These are phyloP conservation scores for Pachyseris speciosa DNA, from an alignment of 64 coral and sea anemone species.

Conservation along the genomic window DNA sequence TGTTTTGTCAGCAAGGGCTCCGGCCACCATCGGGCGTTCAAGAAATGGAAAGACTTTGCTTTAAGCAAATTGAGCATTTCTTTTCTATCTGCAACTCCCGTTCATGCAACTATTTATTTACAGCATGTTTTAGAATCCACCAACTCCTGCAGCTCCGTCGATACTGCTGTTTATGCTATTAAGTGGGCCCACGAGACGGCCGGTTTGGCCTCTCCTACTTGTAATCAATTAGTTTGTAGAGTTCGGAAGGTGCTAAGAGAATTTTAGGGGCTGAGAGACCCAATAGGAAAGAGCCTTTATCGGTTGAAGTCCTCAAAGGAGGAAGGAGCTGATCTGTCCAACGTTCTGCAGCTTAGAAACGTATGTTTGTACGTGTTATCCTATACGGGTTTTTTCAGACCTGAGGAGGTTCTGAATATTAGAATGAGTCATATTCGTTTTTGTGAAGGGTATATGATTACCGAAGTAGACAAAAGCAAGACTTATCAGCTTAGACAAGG, in stretches of 20 bases:
- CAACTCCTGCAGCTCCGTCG: conserved; percentile 27
- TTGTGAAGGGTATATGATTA: conserved; percentile 24
- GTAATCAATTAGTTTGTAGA: background rate
- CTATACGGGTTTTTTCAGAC: conserved; percentile 25
- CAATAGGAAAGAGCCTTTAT: conserved; percentile 67
- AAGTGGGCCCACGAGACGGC: conserved; percentile 37
- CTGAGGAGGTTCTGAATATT: conserved; percentile 34
- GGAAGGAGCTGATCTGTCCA: background rate
- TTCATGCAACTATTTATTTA: conserved; percentile 50
- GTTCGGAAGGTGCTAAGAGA: conserved; percentile 11
- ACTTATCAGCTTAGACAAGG: conserved; percentile 55
- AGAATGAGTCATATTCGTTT: conserved; percentile 60
- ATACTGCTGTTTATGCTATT: conserved; percentile 36
- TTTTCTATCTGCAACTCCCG: conserved; percentile 14
- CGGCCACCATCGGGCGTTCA: background rate
- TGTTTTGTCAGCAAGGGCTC: too few species aligned
- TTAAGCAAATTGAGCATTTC: background rate
- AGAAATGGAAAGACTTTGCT: background rate
- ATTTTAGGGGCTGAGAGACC: background rate
- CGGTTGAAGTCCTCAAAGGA: conserved; percentile 13
- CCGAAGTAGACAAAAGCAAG: conserved; percentile 61
- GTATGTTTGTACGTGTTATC: conserved; percentile 29
- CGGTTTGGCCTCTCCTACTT: background rate
- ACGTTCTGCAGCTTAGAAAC: conserved; percentile 19
- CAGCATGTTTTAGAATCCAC: conserved; percentile 52